These are phyloP conservation scores for Clostera curtula DNA, from an alignment of 2,888 invertebrate genomes.

Conservation along the genomic window DNA sequence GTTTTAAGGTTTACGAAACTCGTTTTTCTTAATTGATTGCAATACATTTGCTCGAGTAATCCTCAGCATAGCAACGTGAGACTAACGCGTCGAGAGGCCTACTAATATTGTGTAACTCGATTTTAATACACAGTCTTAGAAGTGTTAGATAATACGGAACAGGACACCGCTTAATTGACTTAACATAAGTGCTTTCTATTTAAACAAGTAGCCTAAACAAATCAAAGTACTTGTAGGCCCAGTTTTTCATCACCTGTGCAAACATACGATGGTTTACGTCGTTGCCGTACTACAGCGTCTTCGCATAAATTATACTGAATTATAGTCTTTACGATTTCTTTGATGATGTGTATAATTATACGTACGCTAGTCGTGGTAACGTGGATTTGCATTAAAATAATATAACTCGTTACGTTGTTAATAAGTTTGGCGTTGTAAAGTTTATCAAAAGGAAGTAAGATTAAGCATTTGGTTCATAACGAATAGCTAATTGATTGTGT, in stretches of 20 bases:
- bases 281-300: constrained; percentile 1
- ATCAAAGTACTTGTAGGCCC: constrained; percentile 15
- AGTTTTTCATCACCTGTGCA: constrained; percentile 25
- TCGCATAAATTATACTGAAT: not conserved
- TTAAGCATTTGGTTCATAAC: no score
- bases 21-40: not conserved
- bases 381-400: constrained; percentile 23
- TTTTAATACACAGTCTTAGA: constrained; percentile 17
- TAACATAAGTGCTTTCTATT: constrained; percentile 23
- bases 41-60: constrained; percentile 3
- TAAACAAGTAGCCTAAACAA: constrained; percentile 15
- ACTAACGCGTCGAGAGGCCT: constrained; percentile 4
- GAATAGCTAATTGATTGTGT: no score
- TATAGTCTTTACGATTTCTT: constrained; percentile 1
- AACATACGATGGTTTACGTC: constrained; percentile 17
- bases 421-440: constrained; percentile 11
- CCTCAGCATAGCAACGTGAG: constrained; percentile 5
- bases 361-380: constrained; percentile 10
- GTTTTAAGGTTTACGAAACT: no score
- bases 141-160: constrained; percentile 19
- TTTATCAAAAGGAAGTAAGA: constrained; percentile 11
- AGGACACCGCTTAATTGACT: constrained; percentile 19
- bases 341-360: constrained; percentile 8
- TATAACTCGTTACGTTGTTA: constrained; percentile 17
- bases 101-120: constrained; percentile 22